Conservation (phyloP, 2,888 invertebrate genomes). For the Pseudolycoriella hygida region DNA sequence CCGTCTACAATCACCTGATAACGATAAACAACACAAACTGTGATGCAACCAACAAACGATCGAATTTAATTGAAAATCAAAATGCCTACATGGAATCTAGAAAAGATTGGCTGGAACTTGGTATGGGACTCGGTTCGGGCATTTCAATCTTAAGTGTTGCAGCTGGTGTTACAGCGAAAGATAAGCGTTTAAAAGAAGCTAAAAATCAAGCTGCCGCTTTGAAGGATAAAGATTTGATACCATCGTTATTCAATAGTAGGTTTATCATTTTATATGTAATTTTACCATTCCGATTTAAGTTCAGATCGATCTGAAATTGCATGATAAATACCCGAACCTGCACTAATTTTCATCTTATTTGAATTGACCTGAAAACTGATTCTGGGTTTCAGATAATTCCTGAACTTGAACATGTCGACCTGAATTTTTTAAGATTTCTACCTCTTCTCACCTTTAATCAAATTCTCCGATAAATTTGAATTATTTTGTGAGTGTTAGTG, state of each 20-base stretch:
- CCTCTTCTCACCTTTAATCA: no score
- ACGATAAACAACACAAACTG: conserved; percentile 10
- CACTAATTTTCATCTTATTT: no score
- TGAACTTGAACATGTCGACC: no score
- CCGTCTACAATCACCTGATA: conserved; percentile 25
- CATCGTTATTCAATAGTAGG: neutral
- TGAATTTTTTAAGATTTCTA: no score
- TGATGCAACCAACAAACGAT: neutral
- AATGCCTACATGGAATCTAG: neutral
- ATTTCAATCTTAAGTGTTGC: conserved; percentile 54
- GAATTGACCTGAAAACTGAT: no score
- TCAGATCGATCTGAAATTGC: no score
- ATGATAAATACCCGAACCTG: no score
- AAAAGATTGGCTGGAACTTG: conserved; percentile 8
- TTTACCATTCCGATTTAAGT: no score
- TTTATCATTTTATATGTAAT: neutral
- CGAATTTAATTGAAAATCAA: neutral
- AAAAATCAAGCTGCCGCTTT: conserved; percentile 38
- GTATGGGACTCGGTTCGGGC: conserved; percentile 29
- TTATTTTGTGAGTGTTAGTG: no score
- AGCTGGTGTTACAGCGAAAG: conserved; percentile 74
- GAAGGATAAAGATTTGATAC: conserved; percentile 14
- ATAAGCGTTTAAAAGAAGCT: conserved; percentile 71
- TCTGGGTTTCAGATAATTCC: no score
- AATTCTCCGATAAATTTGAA: no score